phyloP scores from a whole-genome alignment of 2,888 invertebrate species.

The Apamea anceps region DNA sequence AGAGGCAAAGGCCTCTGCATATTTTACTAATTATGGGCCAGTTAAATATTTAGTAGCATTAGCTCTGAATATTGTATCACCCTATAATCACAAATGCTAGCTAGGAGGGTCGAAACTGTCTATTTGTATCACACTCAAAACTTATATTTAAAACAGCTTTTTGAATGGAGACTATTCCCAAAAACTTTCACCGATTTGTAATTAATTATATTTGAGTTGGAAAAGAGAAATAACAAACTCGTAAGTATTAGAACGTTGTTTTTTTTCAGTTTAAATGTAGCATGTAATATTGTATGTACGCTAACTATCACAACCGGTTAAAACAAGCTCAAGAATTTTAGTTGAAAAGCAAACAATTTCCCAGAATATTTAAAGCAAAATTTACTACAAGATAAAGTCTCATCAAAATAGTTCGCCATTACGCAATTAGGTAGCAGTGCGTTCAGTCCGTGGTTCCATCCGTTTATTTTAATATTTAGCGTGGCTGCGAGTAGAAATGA shows the following conservation, averaged over 20 bases:
- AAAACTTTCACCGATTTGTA: no score
- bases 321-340: neutral
- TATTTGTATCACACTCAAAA: neutral
- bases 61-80: neutral
- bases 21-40: neutral
- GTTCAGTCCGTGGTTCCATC: constrained; percentile 15
- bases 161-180: neutral
- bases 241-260: neutral
- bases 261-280: no score
- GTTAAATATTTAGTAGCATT: neutral
- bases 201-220: neutral
- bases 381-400: constrained; percentile 1
- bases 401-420: constrained; percentile 20
- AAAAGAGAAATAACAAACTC: neutral
- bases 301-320: no score
- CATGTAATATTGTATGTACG: neutral
- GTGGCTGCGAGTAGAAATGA: constrained; percentile 32
- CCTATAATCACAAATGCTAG: neutral
- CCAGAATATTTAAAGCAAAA: neutral
- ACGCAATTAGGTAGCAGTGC: constrained; percentile 28
- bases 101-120: neutral
- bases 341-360: neutral
- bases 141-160: neutral
- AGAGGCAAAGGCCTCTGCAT: neutral
- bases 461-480: constrained; percentile 51